Evolutionary conservation across 1,140 invertebrate genomes (phyloP), one percentile per base, ranked within the genome.

Genomic region (Epicauta chinensis): DNA sequence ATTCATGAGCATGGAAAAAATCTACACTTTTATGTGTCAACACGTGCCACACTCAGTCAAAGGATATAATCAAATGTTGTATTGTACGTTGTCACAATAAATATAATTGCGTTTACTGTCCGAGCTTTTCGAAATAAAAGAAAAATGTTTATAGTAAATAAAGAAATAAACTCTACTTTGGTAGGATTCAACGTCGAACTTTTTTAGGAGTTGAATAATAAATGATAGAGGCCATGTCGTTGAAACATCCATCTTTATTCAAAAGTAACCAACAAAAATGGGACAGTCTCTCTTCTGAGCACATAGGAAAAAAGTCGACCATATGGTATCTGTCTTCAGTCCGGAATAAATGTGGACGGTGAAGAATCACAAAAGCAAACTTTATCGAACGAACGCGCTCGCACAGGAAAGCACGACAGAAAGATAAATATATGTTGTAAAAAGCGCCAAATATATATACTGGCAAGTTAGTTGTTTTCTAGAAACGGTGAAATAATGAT

Each of bases 311-410:
- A 48, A 59, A 56, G 34, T 52, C 51, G 54, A 55, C 41, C 58
- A 53, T 60, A 60, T 58, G 58, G 58, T 57, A 51, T 34, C 32
- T 50, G 58, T 60, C 55, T 40, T 48, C 47, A 43, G 12, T 41
- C 51, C 58, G 58, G 55, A 60, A 57, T 47, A 47, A 50, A 53
- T 46, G 58, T 53, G 42, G 58, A 57, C 58, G 55, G 55, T 57
- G 55, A 51, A 42, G 55, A 56, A 56, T 56, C 55, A 52, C 50
- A 56, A 56, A 55, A 53, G 55, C 46, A 52, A 56, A 59, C 46
- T 61, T 56, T 56, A 56, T 56, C 42, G 55, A 52, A 56, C 47
- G 49, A 52, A 52, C 41, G 44, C 55, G 50, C 36, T 45, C 29
- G 43, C 50, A 41, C 49, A 56, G 50, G 50, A 51, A 52, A 37